A percentile compares a stretch with the other conserved stretches of the same genome.
phyloP scores from a whole-genome alignment of 2,888 invertebrate species.

The Bombylius major region DNA sequence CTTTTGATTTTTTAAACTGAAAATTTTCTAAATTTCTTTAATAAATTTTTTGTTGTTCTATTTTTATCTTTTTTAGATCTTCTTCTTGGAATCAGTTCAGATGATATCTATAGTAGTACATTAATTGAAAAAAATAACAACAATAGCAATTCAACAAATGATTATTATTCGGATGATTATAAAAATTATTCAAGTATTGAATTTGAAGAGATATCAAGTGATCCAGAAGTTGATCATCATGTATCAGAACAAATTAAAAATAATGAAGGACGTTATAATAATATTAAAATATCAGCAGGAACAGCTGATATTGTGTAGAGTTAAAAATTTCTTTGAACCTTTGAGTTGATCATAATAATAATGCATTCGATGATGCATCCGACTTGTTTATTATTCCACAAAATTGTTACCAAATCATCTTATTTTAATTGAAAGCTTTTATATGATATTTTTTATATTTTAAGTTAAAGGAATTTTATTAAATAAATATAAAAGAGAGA shows the following conservation, averaged over 20 bases:
- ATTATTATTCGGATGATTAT: neutral
- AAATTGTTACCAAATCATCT: no score
- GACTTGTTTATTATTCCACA: no score
- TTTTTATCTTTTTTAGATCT: slow-evolving; percentile 3
- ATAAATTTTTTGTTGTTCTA: no score
- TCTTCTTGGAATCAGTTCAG: neutral
- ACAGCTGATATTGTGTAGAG: neutral
- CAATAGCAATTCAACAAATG: neutral
- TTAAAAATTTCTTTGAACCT: no score
- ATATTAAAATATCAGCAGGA: neutral
- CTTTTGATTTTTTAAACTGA: no score
- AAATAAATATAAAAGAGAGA: no score
- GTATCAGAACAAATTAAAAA: slow-evolving; percentile 5
- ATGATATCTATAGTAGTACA: slow-evolving; percentile 1
- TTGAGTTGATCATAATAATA: no score
- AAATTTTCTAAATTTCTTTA: no score
- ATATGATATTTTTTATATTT: no score
- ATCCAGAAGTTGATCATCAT: slow-evolving; percentile 25
- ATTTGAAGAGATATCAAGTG: slow-evolving; percentile 15
- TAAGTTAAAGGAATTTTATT: no score
- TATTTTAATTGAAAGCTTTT: no score
- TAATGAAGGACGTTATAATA: neutral
- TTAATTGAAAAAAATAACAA: slow-evolving; percentile 15
- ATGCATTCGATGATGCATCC: no score
- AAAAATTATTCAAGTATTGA: neutral